A percentile compares a stretch with the other conserved stretches of the same genome.
These are phyloP conservation scores for Hemaris fuciformis DNA, from an alignment of 2,888 invertebrate species.

Conservation along the genomic window DNA sequence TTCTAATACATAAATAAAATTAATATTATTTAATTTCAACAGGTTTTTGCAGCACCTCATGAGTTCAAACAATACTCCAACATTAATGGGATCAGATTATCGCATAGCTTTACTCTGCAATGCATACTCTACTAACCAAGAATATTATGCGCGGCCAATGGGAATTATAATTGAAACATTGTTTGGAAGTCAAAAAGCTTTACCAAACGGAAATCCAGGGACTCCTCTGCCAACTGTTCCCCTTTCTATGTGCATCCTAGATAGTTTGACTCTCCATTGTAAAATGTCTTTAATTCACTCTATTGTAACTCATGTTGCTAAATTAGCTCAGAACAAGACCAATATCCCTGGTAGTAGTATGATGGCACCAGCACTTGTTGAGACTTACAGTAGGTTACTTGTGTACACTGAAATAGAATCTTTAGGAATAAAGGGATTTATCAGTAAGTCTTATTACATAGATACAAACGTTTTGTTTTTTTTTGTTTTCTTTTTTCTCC, in stretches of 20 bases:
- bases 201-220: conserved; percentile 73
- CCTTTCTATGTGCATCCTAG: conserved; percentile 94
- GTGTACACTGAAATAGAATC: conserved; percentile 99
- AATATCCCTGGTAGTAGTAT: conserved; percentile 84
- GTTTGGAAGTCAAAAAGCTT: conserved; percentile 85
- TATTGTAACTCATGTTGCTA: conserved; percentile 94
- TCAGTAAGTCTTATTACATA: conserved; percentile 82
- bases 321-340: conserved; percentile 92
- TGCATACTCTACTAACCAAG: conserved; percentile 96
- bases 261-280: conserved; percentile 96
- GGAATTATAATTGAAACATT: conserved; percentile 94
- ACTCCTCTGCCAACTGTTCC: conserved; percentile 90
- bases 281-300: conserved; percentile 94
- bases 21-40: conserved; percentile 29
- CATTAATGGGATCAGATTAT: conserved; percentile 92
- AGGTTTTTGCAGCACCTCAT: conserved; percentile 93
- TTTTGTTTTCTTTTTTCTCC: not conserved
- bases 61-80: conserved; percentile 85
- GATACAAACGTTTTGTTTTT: not conserved
- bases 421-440: conserved; percentile 97
- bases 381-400: conserved; percentile 95
- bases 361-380: conserved; percentile 94
- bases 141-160: conserved; percentile 95
- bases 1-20: not conserved
- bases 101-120: conserved; percentile 96